phyloP scores from a whole-genome alignment of 2,888 invertebrate genomes.

The Standfussiana lucernea region DNA sequence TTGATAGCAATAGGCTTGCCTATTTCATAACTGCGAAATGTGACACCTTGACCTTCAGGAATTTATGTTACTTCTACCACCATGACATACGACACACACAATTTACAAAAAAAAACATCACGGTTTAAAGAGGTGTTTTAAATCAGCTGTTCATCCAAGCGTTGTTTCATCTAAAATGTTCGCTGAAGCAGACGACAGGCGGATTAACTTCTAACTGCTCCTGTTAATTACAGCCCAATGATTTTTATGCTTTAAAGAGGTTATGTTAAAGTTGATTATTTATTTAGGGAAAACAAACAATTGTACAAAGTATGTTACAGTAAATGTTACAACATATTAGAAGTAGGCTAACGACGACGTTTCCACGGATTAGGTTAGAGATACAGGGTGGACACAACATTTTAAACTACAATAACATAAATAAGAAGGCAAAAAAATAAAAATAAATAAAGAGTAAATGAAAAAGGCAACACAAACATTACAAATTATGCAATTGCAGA shows the following conservation, averaged over 20 bases:
- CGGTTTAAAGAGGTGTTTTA: conserved; percentile 14
- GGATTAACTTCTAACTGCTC: conserved; percentile 57
- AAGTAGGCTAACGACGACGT: too few relatives aligned
- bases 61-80: neutral
- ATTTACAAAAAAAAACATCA: neutral
- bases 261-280: neutral
- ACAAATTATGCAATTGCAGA: too few relatives aligned
- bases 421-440: too few relatives aligned
- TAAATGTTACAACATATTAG: too few relatives aligned
- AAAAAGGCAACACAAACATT: too few relatives aligned
- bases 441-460: too few relatives aligned
- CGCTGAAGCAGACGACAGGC: conserved; percentile 45
- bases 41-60: neutral
- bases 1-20: neutral
- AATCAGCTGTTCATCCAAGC: conserved; percentile 36
- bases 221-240: conserved; percentile 50
- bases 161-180: conserved; percentile 50
- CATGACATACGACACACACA: neutral
- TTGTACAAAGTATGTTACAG: too few relatives aligned
- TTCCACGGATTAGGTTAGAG: too few relatives aligned
- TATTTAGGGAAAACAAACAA: too few relatives aligned
- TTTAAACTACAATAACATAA: too few relatives aligned
- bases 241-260: conserved; percentile 2
- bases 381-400: too few relatives aligned
- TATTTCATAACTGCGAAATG: neutral